Conservation (phyloP, 2,797 vertebrate species). For the Lepilemur septentrionalis region DNA sequence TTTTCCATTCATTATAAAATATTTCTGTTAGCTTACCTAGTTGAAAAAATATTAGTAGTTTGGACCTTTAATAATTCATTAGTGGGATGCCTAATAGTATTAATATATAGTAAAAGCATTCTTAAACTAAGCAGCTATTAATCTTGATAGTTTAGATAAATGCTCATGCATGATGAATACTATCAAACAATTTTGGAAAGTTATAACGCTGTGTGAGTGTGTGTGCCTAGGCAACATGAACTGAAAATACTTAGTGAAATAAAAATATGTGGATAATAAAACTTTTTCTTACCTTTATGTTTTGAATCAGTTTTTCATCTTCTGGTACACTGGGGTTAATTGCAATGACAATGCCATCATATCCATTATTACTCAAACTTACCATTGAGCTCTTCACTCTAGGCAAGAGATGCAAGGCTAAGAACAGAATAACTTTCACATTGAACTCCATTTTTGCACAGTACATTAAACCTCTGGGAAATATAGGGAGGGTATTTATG, state of each 20-base stretch:
- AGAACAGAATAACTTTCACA: conserved; percentile 16
- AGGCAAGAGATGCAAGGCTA: conserved; percentile 25
- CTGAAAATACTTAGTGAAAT: conserved; percentile 25
- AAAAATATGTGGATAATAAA: background rate
- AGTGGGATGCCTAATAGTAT: background rate
- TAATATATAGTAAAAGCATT: conserved; percentile 7
- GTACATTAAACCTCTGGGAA: background rate
- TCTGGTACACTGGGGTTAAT: conserved; percentile 75
- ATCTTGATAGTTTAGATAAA: conserved; percentile 3
- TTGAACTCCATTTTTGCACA: conserved; percentile 11
- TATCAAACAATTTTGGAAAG: background rate
- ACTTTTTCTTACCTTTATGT: conserved; percentile 73
- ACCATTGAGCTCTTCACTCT: conserved; percentile 45
- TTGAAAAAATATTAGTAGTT: conserved; percentile 15
- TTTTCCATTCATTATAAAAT: background rate
- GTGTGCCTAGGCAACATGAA: background rate
- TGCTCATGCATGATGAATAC: background rate
- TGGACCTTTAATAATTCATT: background rate
- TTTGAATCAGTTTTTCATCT: conserved; percentile 69
- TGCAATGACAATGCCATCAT: conserved; percentile 74
- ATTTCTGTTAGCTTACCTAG: background rate
- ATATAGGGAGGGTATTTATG: conserved; percentile 47
- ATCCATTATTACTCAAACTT: conserved; percentile 65
- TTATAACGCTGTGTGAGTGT: background rate
- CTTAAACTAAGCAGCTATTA: conserved; percentile 29